Evolutionary conservation across 2,113 vertebrate genomes (phyloP), one percentile per base, ranked within the genome.

Genomic region (Mohoua ochrocephala): DNA sequence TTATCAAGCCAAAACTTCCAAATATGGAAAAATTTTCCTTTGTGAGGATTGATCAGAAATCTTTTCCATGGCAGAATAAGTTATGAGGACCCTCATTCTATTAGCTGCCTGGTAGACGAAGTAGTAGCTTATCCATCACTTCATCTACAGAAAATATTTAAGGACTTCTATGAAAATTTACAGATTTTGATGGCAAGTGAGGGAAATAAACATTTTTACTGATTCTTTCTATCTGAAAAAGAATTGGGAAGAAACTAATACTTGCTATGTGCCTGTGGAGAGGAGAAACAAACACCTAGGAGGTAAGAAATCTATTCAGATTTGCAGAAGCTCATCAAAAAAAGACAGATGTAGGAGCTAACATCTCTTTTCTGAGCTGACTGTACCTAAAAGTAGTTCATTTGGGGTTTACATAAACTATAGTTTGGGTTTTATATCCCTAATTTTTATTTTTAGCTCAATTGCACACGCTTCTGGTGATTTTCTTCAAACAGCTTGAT

Each of bases 251-350:
- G 73, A 73, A 57, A 3, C 7, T 39, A 15, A 50, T 31, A 16
- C 39, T 71, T 70, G 3, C 26, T 54, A 23, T 56, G 28, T 75
- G 44, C 27, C 41, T 65, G 50, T 0, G 0, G 35, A 84, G 9
- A 49, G 24, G 27, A 84, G 60, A 78, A 73, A 52, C 18, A 75
- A 41, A 41, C 2, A 1, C 31, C 28, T 47, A 30, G 21, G 14
- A 75, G 42, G 27, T 47, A 82, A 84, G 60, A 87, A 81, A 84
- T 67, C 30, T 33, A 15, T 27, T 52, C 42, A 42, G 26, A 52
- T 80, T 47, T 86, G 24, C 54, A 59, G n/a, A 37, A 74, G 13
- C 24, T 68, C 16, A 56, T 8, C 1, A 65, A 27, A 70, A 64
- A 63, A 65, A 27, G 26, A 52, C 13, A 84, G 30, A 26, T 20